These are phyloP conservation scores for Apteryx owenii DNA, from an alignment of 2,113 vertebrate species.

Conservation along the genomic window DNA sequence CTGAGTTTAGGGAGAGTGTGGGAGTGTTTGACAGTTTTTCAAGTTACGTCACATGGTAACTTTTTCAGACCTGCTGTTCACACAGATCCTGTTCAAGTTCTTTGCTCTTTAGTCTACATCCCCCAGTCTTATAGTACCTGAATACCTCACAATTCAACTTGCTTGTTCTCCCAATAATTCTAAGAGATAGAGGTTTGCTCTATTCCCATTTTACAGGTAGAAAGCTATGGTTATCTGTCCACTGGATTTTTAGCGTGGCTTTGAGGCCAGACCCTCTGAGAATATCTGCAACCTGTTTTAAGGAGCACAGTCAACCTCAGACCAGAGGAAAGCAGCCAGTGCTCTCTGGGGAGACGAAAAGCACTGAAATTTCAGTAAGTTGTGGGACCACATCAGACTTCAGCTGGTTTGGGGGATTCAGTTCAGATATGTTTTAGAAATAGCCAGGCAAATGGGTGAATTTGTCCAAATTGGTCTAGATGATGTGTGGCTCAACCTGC, in stretches of 20 bases:
- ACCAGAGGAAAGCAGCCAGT: not conserved
- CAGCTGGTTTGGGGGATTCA: not conserved
- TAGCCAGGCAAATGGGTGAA: not conserved
- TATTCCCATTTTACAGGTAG: fast-evolving
- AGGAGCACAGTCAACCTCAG: not conserved
- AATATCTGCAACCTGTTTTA: not conserved
- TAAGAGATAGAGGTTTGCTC: not conserved
- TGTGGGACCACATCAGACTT: not conserved
- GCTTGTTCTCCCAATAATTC: fast-evolving
- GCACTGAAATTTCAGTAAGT: not conserved
- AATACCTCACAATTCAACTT: not conserved
- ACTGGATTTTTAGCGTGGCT: fast-evolving
- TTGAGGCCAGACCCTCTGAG: not conserved
- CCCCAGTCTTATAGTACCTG: not conserved
- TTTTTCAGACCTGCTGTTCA: not conserved
- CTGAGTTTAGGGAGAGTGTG: not conserved
- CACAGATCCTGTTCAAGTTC: not conserved
- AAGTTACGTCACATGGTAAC: not conserved
- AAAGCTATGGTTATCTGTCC: too few relatives aligned
- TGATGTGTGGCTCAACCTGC: too few relatives aligned
- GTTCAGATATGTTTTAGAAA: not conserved
- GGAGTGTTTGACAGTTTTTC: not conserved
- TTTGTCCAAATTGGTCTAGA: not conserved
- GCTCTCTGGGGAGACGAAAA: fast-evolving
- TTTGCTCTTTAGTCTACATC: not conserved